Evolutionary conservation across 2,888 invertebrate species (phyloP).

Genomic region (Chrysodeixis includens): DNA sequence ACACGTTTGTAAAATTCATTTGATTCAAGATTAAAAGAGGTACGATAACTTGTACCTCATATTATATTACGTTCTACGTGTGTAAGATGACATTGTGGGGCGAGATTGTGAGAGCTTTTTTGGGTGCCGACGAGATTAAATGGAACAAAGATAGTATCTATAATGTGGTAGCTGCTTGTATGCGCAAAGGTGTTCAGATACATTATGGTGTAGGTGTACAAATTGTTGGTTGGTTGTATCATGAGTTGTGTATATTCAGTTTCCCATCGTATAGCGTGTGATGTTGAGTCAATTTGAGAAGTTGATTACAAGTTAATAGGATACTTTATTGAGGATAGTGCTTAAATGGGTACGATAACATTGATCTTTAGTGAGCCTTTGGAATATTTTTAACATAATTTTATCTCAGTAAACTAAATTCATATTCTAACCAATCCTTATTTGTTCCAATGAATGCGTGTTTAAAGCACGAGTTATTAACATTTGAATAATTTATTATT

Average conservation of each 20-base stretch:
- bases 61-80: constrained; percentile 65
- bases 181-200: constrained; percentile 26
- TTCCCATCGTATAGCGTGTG: neutral
- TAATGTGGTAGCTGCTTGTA: constrained; percentile 9
- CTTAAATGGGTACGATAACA: neutral
- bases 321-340: neutral
- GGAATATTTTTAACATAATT: too few species aligned
- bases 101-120: constrained; percentile 65
- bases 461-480: neutral
- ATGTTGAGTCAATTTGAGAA: neutral
- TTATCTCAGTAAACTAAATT: too few species aligned
- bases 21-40: constrained; percentile 60
- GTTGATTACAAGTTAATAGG: neutral
- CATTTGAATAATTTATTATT: neutral
- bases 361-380: neutral
- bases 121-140: constrained; percentile 65
- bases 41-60: constrained; percentile 53
- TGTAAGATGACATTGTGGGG: constrained; percentile 52
- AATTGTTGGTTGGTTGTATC: neutral
- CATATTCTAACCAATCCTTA: too few species aligned
- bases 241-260: neutral
- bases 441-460: neutral
- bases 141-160: constrained; percentile 35
- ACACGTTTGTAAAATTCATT: constrained; percentile 57
- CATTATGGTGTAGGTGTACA: neutral